phyloP scores from a whole-genome alignment of 2,113 vertebrate genomes.

The Carassius gibelio region DNA sequence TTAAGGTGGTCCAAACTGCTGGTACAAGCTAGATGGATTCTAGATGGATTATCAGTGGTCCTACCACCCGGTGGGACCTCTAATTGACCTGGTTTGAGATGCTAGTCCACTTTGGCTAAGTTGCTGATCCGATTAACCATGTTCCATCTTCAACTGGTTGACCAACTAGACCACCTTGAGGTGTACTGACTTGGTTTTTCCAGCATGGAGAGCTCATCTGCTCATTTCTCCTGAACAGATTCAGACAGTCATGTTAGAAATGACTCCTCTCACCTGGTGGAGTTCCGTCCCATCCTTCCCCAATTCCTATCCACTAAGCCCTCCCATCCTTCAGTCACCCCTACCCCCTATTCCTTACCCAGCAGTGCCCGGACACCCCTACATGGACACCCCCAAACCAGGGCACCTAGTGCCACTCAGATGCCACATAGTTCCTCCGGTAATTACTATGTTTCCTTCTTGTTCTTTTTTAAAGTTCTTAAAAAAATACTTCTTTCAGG shows the following conservation, averaged over 20 bases:
- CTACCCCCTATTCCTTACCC: slow-evolving; percentile 53
- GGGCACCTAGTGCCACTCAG: slow-evolving; percentile 62
- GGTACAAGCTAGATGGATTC: background rate
- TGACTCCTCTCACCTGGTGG: slow-evolving; percentile 49
- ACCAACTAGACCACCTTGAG: background rate
- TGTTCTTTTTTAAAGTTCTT: slow-evolving; percentile 6
- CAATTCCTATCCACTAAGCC: slow-evolving; percentile 60
- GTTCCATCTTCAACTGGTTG: slow-evolving; percentile 34
- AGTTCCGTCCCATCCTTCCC: slow-evolving; percentile 49
- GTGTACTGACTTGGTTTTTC: slow-evolving; percentile 12
- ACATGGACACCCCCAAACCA: slow-evolving; percentile 59
- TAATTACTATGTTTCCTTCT: slow-evolving; percentile 63
- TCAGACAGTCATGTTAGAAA: slow-evolving; percentile 66
- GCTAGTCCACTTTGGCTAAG: background rate
- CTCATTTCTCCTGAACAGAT: slow-evolving; percentile 64
- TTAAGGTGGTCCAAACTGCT: background rate
- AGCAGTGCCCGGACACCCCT: slow-evolving; percentile 38
- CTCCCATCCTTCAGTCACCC: slow-evolving; percentile 58
- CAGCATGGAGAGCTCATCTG: slow-evolving; percentile 30
- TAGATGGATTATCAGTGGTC: background rate
- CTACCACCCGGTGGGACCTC: background rate
- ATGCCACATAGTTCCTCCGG: slow-evolving; percentile 64
- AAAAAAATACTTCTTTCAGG: no score
- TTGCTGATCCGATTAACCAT: no score
- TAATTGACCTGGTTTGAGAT: background rate